Evolutionary conservation across 2,888 invertebrate genomes (phyloP).

Genomic region (Hemistola chrysoprasaria): DNA sequence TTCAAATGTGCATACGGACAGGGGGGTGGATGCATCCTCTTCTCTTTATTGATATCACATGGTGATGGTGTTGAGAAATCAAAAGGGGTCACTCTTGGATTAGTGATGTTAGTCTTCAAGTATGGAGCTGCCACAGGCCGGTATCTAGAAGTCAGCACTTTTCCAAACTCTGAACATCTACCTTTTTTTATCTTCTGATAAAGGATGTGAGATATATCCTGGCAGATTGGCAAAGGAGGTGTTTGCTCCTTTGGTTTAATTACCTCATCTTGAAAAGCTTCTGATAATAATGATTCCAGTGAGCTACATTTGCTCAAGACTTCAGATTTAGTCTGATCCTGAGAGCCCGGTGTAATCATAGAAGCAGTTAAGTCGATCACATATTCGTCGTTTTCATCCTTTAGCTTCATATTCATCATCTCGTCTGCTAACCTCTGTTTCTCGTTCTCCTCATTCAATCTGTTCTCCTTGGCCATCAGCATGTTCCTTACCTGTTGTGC

Average conservation of each 20-base stretch:
- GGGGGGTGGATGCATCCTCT: constrained; percentile 38
- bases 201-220: constrained; percentile 62
- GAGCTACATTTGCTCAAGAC: constrained; percentile 49
- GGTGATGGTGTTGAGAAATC: constrained; percentile 63
- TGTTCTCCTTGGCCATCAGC: constrained; percentile 62
- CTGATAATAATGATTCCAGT: constrained; percentile 50
- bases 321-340: constrained; percentile 10
- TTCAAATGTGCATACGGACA: constrained; percentile 24
- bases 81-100: constrained; percentile 44
- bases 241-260: constrained; percentile 26
- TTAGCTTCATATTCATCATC: constrained; percentile 39
- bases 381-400: constrained; percentile 40
- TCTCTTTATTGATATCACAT: constrained; percentile 59
- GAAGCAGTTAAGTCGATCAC: constrained; percentile 63
- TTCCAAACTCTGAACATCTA: constrained; percentile 63
- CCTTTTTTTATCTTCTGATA: constrained; percentile 42
- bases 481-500: constrained; percentile 65
- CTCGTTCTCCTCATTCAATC: constrained; percentile 48
- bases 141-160: constrained; percentile 52
- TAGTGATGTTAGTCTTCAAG: constrained; percentile 38
- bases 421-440: constrained; percentile 43
- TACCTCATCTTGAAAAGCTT: constrained; percentile 8
- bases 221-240: constrained; percentile 47
- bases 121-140: constrained; percentile 58
- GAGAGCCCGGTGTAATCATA: constrained; percentile 39